A percentile compares a stretch with the other conserved stretches of the same genome.
These are phyloP conservation scores for Solenopsis fugax DNA, from an alignment of 1,140 invertebrate genomes.

Conservation along the genomic window DNA sequence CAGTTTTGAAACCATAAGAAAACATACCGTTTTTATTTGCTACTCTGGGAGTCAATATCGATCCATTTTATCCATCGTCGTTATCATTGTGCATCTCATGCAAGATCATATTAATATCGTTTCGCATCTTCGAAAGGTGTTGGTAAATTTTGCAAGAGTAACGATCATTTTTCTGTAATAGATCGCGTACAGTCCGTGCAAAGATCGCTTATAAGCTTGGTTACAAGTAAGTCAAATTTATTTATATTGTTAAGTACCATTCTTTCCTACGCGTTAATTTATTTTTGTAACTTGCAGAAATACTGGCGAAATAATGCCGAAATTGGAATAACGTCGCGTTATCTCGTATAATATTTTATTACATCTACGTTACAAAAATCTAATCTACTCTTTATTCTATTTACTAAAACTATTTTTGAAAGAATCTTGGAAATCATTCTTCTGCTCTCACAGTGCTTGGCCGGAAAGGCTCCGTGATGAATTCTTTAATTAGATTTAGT, in stretches of 20 bases:
- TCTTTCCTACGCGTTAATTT: constrained; percentile 4
- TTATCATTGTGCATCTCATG: neutral
- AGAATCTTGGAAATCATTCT: neutral
- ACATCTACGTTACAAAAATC: neutral
- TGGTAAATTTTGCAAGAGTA: neutral
- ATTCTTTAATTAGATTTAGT: constrained; percentile 23
- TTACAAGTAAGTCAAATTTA: neutral
- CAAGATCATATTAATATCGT: neutral
- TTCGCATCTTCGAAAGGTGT: neutral
- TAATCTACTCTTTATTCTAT: neutral
- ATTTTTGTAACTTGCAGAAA: constrained; percentile 45
- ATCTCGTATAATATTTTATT: neutral
- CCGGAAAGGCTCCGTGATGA: neutral
- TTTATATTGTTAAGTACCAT: neutral
- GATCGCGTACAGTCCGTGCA: neutral
- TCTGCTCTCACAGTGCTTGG: neutral
- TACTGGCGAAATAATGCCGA: constrained; percentile 13
- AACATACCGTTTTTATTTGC: too few relatives aligned
- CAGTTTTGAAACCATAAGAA: too few relatives aligned
- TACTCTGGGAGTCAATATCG: too few relatives aligned
- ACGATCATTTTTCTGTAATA: neutral
- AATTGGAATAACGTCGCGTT: neutral
- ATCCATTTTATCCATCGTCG: too few relatives aligned
- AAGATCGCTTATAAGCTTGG: neutral
- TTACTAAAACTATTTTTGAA: neutral